Evolutionary conservation across 1,140 invertebrate species (phyloP).

Genomic region (Hydropsyche tenuis): DNA sequence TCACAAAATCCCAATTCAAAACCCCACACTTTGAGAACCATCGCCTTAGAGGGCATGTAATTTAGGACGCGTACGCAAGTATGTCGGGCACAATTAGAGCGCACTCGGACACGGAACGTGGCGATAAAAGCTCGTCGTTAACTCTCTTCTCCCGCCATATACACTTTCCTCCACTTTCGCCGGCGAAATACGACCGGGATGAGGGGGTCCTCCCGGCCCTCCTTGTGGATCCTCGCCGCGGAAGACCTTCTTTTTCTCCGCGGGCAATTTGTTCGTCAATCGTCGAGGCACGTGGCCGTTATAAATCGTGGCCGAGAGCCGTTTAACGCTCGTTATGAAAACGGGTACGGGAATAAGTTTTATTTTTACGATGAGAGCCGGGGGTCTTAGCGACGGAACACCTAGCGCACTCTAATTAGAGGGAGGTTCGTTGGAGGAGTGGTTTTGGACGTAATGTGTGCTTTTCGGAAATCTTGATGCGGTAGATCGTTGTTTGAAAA

Average conservation of each 20-base stretch:
- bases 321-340: constrained; percentile 20
- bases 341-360: constrained; percentile 7
- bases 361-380: background rate
- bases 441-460: no score
- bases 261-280: constrained; percentile 19
- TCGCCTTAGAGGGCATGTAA: no score
- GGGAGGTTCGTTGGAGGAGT: background rate
- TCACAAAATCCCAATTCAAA: no score
- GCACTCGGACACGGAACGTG: background rate
- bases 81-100: constrained; percentile 3
- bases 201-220: no score
- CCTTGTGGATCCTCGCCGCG: no score
- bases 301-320: constrained; percentile 15
- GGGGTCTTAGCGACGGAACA: background rate
- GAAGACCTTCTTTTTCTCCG: no score
- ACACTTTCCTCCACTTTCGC: background rate
- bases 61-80: no score
- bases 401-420: constrained; percentile 7
- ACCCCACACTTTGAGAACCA: no score
- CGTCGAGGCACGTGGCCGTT: constrained; percentile 16
- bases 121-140: constrained; percentile 16
- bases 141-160: background rate
- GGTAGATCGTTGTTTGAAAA: no score
- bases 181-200: no score
- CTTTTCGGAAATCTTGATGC: no score